These are phyloP conservation scores for Paradisaea rubra DNA, from an alignment of 2,113 vertebrate genomes.

Conservation along the genomic window DNA sequence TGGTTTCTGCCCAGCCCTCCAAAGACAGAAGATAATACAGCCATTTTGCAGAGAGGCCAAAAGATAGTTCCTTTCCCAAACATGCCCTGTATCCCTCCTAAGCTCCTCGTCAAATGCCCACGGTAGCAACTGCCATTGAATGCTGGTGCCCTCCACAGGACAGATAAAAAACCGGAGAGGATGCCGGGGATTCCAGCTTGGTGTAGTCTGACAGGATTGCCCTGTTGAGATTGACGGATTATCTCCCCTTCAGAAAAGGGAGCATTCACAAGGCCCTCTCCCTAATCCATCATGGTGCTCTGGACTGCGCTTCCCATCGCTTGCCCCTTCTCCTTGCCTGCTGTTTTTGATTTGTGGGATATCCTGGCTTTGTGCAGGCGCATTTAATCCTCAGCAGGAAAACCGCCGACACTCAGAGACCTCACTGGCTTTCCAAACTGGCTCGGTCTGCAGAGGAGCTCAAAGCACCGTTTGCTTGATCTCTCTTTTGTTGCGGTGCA, in stretches of 20 bases:
- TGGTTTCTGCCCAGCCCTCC: background rate
- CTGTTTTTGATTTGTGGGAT: conserved; percentile 20
- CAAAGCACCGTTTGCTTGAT: fast-evolving
- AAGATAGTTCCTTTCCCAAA: background rate
- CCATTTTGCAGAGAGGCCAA: background rate
- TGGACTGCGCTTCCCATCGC: background rate
- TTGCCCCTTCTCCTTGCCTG: background rate
- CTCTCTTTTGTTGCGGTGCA: background rate
- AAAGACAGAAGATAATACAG: background rate
- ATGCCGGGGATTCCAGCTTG: background rate
- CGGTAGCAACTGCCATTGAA: background rate
- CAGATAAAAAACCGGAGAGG: background rate
- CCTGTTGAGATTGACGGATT: conserved; percentile 32
- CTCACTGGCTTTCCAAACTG: background rate
- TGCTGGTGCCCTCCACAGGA: conserved; percentile 24
- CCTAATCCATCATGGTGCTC: conserved; percentile 30
- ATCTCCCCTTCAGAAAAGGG: background rate
- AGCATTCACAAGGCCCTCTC: conserved; percentile 7
- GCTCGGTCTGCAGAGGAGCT: background rate
- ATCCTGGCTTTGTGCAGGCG: background rate
- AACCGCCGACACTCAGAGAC: fast-evolving
- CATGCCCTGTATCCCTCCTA: background rate
- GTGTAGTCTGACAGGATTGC: background rate
- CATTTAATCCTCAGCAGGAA: background rate
- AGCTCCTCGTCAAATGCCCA: background rate